Evolutionary conservation across 2,797 vertebrate species (phyloP).

Genomic region (Epinephelus awoara): DNA sequence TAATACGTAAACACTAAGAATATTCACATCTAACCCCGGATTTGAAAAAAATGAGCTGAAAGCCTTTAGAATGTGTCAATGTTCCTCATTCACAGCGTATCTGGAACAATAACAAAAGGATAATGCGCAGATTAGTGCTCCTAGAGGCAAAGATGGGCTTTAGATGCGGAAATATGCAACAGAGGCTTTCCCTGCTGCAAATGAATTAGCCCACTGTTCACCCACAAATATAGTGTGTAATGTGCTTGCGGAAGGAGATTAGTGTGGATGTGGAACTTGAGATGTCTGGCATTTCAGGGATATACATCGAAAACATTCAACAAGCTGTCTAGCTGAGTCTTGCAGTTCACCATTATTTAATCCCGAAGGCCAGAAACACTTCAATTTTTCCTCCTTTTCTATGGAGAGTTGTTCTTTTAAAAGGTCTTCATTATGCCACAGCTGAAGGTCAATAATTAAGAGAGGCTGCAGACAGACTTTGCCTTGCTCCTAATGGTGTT

Average conservation of each 20-base stretch:
- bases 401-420: conserved; percentile 50
- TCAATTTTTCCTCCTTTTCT: conserved; percentile 40
- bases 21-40: conserved; percentile 72
- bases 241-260: conserved; percentile 79
- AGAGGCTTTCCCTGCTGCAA: conserved; percentile 71
- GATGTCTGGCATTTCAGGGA: conserved; percentile 74
- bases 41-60: conserved; percentile 78
- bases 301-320: conserved; percentile 73
- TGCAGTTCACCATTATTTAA: conserved; percentile 51
- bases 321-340: conserved; percentile 50
- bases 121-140: conserved; percentile 82
- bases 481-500: conserved; percentile 37
- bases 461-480: conserved; percentile 43
- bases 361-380: conserved; percentile 32
- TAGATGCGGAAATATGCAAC: conserved; percentile 82
- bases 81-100: conserved; percentile 75
- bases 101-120: conserved; percentile 82
- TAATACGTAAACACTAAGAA: conserved; percentile 63
- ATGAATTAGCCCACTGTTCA: conserved; percentile 84
- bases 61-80: conserved; percentile 78
- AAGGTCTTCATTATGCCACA: conserved; percentile 39
- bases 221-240: conserved; percentile 71
- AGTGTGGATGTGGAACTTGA: conserved; percentile 79
- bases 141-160: conserved; percentile 80
- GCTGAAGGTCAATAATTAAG: conserved; percentile 62